phyloP scores from a whole-genome alignment of 2,797 vertebrate genomes.

The Glossophaga mutica region DNA sequence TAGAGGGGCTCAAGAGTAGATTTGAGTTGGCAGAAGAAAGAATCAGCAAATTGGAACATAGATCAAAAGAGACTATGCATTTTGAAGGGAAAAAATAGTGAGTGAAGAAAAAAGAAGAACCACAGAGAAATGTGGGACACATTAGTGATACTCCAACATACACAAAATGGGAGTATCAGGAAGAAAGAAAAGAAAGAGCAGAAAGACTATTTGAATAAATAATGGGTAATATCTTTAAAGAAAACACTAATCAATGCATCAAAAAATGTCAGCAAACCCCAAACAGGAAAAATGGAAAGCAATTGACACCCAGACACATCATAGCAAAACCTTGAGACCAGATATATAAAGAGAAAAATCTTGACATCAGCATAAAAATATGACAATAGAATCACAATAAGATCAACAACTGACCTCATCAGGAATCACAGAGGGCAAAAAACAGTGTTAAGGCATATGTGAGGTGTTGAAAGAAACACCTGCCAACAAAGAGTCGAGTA shows the following conservation, averaged over 20 bases:
- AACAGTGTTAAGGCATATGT: neutral
- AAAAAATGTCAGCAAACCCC: neutral
- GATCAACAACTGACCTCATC: neutral
- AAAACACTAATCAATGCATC: neutral
- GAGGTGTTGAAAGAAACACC: too few relatives aligned
- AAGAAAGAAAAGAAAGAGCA: neutral
- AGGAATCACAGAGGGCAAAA: neutral
- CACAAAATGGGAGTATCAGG: neutral
- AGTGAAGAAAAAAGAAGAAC: neutral
- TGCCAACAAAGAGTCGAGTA: neutral
- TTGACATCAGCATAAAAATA: constrained; percentile 13
- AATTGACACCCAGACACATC: neutral
- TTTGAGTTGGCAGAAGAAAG: neutral
- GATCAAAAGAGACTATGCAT: neutral
- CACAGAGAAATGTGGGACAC: neutral
- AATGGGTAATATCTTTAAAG: neutral
- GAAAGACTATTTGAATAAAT: neutral
- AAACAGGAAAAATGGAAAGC: neutral
- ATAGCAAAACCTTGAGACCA: neutral
- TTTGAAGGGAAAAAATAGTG: neutral
- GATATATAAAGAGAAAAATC: neutral
- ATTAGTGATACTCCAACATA: neutral
- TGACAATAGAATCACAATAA: neutral
- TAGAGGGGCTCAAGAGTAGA: neutral
- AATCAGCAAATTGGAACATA: neutral